These are phyloP conservation scores for Dufourea novaeangliae DNA, from an alignment of 1,140 invertebrate genomes.

Conservation along the genomic window DNA sequence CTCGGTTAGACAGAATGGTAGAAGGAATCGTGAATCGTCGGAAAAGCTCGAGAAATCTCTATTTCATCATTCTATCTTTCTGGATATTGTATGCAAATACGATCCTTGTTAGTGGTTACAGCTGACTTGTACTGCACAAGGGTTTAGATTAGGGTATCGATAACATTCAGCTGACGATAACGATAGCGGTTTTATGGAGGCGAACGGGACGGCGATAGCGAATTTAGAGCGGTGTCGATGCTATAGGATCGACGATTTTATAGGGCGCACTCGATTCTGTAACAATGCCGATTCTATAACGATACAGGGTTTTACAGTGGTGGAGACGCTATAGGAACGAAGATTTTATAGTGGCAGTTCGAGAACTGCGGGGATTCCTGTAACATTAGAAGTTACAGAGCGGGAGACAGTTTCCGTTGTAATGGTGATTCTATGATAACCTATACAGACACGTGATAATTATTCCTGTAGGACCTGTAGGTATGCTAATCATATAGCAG, in stretches of 20 bases:
- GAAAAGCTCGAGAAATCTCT: neutral
- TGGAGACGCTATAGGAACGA: neutral
- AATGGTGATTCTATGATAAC: neutral
- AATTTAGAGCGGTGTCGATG: no score
- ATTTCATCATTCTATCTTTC: neutral
- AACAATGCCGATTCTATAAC: neutral
- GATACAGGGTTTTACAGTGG: neutral
- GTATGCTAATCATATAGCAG: no score
- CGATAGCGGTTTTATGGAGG: neutral
- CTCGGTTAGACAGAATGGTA: neutral
- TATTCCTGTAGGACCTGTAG: no score
- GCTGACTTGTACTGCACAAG: constrained; percentile 17
- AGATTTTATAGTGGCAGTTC: neutral
- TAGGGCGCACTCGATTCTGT: neutral
- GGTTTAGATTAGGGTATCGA: constrained; percentile 5
- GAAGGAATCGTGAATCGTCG: neutral
- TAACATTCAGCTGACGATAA: neutral
- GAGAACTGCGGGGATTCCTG: neutral
- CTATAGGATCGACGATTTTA: neutral
- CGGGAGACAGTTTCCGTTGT: neutral
- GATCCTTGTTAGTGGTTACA: neutral
- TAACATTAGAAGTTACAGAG: neutral
- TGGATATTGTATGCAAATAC: constrained; percentile 37
- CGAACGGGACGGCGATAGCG: neutral
- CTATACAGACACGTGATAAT: no score